Percentiles rank a stretch among this genome's conserved stretches.
phyloP scores from a whole-genome alignment of 2,888 invertebrate species.

The Xestia sexstrigata region DNA sequence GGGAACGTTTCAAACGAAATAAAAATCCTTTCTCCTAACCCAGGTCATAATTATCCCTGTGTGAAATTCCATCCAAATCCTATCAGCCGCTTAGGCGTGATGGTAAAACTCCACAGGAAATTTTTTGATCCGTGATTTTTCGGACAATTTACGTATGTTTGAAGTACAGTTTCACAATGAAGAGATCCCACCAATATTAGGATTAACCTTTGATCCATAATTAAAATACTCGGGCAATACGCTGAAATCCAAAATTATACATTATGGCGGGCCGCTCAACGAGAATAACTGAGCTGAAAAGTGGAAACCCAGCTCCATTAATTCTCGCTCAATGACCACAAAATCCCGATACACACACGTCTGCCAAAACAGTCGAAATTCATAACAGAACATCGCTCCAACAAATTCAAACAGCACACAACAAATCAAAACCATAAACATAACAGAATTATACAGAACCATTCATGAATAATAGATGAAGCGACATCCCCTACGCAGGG shows the following conservation, averaged over 20 bases:
- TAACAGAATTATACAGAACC: constrained; percentile 68
- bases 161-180: too few relatives aligned
- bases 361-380: constrained; percentile 44
- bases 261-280: background rate
- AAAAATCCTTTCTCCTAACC: background rate
- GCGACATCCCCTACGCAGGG: constrained; percentile 70
- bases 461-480: constrained; percentile 80
- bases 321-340: constrained; percentile 18
- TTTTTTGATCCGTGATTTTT: too few relatives aligned
- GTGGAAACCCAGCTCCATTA: constrained; percentile 26
- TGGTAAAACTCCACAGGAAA: background rate
- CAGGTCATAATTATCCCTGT: too few relatives aligned
- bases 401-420: constrained; percentile 47
- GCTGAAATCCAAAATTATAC: constrained; percentile 5
- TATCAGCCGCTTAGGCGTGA: background rate
- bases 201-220: background rate
- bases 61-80: too few relatives aligned
- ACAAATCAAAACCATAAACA: constrained; percentile 64
- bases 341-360: constrained; percentile 26
- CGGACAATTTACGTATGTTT: too few relatives aligned
- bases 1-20: background rate
- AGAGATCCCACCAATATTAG: background rate
- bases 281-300: constrained; percentile 9
- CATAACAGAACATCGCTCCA: constrained; percentile 34
- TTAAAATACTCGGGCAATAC: background rate